phyloP scores from a whole-genome alignment of 2,888 invertebrate species.

The Teinopalpus imperialis region DNA sequence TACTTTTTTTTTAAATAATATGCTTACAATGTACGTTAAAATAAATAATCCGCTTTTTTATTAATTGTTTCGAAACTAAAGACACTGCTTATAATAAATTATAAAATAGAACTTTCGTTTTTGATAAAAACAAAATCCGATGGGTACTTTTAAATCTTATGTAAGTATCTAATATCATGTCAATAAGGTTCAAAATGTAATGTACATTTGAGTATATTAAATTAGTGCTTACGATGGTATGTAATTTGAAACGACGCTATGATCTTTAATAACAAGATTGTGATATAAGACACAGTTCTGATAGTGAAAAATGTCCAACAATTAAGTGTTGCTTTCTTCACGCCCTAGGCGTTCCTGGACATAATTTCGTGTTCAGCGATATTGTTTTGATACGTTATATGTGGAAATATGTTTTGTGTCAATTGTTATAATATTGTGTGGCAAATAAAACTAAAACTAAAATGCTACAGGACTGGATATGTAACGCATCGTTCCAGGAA shows the following conservation, averaged over 20 bases:
- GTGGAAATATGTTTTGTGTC: no score
- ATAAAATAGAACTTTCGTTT: constrained; percentile 2
- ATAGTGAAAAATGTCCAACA: constrained; percentile 45
- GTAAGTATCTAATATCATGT: no score
- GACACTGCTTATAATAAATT: background rate
- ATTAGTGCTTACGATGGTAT: constrained; percentile 29
- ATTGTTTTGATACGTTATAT: no score
- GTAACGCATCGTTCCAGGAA: no score
- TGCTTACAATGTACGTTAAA: no score
- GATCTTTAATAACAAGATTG: constrained; percentile 37
- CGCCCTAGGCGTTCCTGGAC: constrained; percentile 39
- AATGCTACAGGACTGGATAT: no score
- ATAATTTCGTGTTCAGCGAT: constrained; percentile 1
- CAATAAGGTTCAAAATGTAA: constrained; percentile 17
- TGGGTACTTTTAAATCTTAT: no score
- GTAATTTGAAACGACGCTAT: constrained; percentile 36
- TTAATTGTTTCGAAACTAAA: no score
- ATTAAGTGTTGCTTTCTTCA: constrained; percentile 42
- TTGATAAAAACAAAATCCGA: background rate
- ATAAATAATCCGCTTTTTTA: no score
- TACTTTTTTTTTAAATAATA: no score
- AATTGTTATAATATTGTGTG: no score
- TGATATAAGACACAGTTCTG: constrained; percentile 28
- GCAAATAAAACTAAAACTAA: no score
- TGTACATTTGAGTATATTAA: constrained; percentile 19